Percentiles rank a stretch among this genome's conserved stretches.
phyloP scores from a whole-genome alignment of 2,113 vertebrate genomes.

The Lates calcarifer region DNA sequence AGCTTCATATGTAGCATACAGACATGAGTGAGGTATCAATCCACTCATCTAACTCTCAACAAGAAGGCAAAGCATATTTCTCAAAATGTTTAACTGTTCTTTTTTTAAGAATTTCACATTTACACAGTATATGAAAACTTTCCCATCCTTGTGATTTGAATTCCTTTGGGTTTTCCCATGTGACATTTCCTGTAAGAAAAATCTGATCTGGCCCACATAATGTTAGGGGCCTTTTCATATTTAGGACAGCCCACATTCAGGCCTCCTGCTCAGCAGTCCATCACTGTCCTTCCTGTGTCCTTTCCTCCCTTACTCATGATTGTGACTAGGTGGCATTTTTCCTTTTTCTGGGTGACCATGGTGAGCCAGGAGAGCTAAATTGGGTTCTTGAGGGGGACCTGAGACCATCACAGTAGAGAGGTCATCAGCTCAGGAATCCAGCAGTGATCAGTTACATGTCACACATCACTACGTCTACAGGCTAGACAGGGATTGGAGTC shows the following conservation, averaged over 20 bases:
- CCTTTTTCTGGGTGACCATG: slow-evolving; percentile 36
- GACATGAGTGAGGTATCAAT: neutral
- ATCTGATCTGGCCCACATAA: slow-evolving; percentile 52
- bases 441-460: slow-evolving; percentile 51
- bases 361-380: slow-evolving; percentile 42
- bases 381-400: slow-evolving; percentile 44
- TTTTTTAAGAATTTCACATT: neutral
- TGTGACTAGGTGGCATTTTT: slow-evolving; percentile 31
- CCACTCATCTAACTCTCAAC: no score
- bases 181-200: slow-evolving; percentile 19
- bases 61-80: neutral
- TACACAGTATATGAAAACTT: no score
- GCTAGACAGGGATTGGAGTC: slow-evolving; percentile 26
- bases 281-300: slow-evolving; percentile 51
- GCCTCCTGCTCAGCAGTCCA: slow-evolving; percentile 53
- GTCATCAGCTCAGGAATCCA: slow-evolving; percentile 49
- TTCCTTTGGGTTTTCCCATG: neutral
- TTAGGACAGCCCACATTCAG: slow-evolving; percentile 62
- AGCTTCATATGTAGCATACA: neutral
- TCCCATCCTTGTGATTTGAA: no score
- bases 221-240: slow-evolving; percentile 43
- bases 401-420: slow-evolving; percentile 42
- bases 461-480: slow-evolving; percentile 44
- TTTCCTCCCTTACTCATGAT: slow-evolving; percentile 37
- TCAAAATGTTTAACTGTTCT: neutral